phyloP scores from a whole-genome alignment of 2,113 vertebrate species.

The Apeltes quadracus region DNA sequence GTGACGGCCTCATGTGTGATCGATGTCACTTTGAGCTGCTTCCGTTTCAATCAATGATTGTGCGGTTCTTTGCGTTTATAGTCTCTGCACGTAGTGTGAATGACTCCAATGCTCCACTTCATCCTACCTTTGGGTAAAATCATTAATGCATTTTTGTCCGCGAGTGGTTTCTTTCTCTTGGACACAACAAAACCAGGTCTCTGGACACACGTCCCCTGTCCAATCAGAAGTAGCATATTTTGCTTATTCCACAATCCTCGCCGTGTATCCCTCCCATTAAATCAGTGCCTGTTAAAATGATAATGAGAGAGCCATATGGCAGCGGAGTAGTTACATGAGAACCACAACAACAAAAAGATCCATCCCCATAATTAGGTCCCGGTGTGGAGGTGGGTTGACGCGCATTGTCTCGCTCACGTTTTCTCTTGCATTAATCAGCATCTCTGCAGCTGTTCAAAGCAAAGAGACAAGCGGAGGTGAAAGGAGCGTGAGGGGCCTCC shows the following conservation, averaged over 20 bases:
- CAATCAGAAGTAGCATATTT: background rate
- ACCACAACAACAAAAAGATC: background rate
- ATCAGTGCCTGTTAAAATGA: constrained; percentile 39
- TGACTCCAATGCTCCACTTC: background rate
- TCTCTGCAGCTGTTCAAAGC: constrained; percentile 26
- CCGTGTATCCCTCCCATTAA: constrained; percentile 30
- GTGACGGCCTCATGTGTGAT: background rate
- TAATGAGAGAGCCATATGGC: constrained; percentile 62
- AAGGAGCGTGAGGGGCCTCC: background rate
- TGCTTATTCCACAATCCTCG: constrained; percentile 9
- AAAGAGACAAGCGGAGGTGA: background rate
- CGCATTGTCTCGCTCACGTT: constrained; percentile 23
- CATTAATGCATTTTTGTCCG: background rate
- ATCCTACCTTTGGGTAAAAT: background rate
- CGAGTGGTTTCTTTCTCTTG: background rate
- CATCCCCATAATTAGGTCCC: constrained; percentile 30
- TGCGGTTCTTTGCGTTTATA: background rate
- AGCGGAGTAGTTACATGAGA: constrained; percentile 43
- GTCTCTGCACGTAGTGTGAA: background rate
- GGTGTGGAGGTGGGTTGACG: constrained; percentile 26
- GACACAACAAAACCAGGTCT: background rate
- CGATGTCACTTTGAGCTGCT: background rate
- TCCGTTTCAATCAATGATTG: background rate
- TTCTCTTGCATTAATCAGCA: constrained; percentile 45
- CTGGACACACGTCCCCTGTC: background rate